Evolutionary conservation across 2,888 invertebrate species (phyloP), one percentile per base, ranked within the genome.

Genomic region (Nycteola revayana): DNA sequence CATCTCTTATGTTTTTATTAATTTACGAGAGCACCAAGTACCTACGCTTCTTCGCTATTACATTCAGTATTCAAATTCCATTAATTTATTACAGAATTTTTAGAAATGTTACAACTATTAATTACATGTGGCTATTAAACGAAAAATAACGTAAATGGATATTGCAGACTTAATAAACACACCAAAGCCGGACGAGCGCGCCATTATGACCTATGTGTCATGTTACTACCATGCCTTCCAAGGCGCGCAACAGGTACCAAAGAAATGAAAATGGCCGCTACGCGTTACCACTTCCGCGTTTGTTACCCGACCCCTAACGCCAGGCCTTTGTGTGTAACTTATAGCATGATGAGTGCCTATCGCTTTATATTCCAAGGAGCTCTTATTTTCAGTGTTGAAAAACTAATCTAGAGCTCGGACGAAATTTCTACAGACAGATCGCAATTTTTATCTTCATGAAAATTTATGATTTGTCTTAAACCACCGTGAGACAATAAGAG

Each of bases 211-310:
- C 76, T 99, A 99, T 90, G 99, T 99, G 90, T 99, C 99, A 88
- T 98, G 99, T 93, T 99, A 98, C 93, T 99, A 99, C 92, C 99
- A 99, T 92, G 99, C 99, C 90, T 99, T 99, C 95, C 98, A 98
- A 92, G 98, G 99, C 91, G 97, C 97, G 85, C 97, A 97, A 92
- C 97, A 98, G 97, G 98, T 97, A 88, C 66, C 66, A 54, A 63
- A 61, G 48, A 62, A 62, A 60, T 43, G 61, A 65, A 60, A 61
- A 68, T 69, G 74, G 76, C 90, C 89, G 71, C 51, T 42, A 60
- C 46, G 54, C 51, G 68, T 71, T 64, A 64, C 69, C 63, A 62
- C 56, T 62, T 65, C 65, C 62, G 59, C 59, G 67, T 69, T 60
- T 66, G 63, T 68, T 61, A 65, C 66, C 69, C 66, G 62, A 75